Conservation (phyloP, 2,113 vertebrate species). For the Silurus glanis region DNA sequence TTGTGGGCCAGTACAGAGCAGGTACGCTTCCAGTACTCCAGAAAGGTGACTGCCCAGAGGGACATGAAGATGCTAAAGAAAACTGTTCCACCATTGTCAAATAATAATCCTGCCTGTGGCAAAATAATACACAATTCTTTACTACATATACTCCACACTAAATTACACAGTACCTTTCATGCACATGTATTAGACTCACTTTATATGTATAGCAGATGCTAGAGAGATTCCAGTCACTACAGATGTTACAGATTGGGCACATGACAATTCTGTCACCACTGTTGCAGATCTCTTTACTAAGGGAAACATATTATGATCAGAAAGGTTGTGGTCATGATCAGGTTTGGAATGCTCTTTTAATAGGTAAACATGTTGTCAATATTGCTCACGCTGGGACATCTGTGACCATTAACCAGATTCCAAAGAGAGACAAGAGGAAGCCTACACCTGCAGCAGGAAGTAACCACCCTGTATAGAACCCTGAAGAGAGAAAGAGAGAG, state of each 20-base stretch:
- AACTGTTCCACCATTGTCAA: conserved; percentile 77
- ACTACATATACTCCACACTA: background rate
- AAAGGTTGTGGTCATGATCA: background rate
- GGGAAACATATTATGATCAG: conserved; percentile 40
- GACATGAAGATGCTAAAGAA: conserved; percentile 84
- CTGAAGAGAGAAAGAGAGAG: conserved; percentile 57
- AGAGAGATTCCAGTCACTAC: conserved; percentile 73
- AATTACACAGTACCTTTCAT: background rate
- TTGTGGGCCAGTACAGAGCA: conserved; percentile 75
- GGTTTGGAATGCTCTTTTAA: background rate
- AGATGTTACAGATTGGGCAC: conserved; percentile 77
- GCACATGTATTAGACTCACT: conserved; percentile 48
- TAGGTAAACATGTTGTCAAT: background rate
- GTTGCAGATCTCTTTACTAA: conserved; percentile 75
- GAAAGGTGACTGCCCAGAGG: conserved; percentile 79
- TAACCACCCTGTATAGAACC: conserved; percentile 80
- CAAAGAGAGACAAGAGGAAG: conserved; percentile 75
- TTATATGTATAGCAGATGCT: conserved; percentile 63
- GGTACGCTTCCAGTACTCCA: conserved; percentile 80
- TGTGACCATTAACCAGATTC: conserved; percentile 70
- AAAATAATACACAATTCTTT: conserved; percentile 5
- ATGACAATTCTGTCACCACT: conserved; percentile 70
- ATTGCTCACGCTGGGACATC: conserved; percentile 74
- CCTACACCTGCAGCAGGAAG: conserved; percentile 75
- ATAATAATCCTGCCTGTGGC: conserved; percentile 74